phyloP scores from a whole-genome alignment of 1,140 invertebrate genomes.

The Drosophila ficusphila region DNA sequence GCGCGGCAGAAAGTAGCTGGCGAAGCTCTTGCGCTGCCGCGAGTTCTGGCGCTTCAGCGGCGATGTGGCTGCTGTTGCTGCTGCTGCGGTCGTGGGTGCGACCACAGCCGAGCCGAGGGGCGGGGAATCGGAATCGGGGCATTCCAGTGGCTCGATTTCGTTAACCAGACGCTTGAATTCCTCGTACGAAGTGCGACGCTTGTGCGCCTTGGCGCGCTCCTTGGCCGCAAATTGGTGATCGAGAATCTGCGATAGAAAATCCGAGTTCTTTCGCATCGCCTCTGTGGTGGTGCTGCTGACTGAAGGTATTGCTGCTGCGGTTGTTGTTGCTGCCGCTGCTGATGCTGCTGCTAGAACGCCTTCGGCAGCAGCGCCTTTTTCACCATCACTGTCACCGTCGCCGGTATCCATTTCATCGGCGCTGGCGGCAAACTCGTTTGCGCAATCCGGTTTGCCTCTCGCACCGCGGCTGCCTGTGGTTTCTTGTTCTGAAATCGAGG shows the following conservation, averaged over 20 bases:
- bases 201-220: slow-evolving; percentile 79
- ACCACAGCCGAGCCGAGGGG: slow-evolving; percentile 3
- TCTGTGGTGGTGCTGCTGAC: slow-evolving; percentile 56
- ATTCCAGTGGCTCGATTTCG: slow-evolving; percentile 70
- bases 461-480: slow-evolving; percentile 41
- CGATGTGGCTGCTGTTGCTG: slow-evolving; percentile 17
- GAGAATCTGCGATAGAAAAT: slow-evolving; percentile 83
- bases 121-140: background rate
- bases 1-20: slow-evolving; percentile 72
- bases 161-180: slow-evolving; percentile 82
- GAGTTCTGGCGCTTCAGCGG: slow-evolving; percentile 79
- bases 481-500: slow-evolving; percentile 83
- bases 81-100: slow-evolving; percentile 12
- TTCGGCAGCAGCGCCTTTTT: slow-evolving; percentile 30
- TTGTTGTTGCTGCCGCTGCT: slow-evolving; percentile 27
- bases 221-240: slow-evolving; percentile 77
- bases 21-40: slow-evolving; percentile 78
- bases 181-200: slow-evolving; percentile 83
- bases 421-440: slow-evolving; percentile 80
- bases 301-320: slow-evolving; percentile 14
- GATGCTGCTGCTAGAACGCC: slow-evolving; percentile 54
- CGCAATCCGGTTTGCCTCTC: slow-evolving; percentile 71
- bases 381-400: slow-evolving; percentile 35
- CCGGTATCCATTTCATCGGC: slow-evolving; percentile 47
- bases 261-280: slow-evolving; percentile 82